phyloP scores from a whole-genome alignment of 2,888 invertebrate genomes.

The Girardia tigrina region DNA sequence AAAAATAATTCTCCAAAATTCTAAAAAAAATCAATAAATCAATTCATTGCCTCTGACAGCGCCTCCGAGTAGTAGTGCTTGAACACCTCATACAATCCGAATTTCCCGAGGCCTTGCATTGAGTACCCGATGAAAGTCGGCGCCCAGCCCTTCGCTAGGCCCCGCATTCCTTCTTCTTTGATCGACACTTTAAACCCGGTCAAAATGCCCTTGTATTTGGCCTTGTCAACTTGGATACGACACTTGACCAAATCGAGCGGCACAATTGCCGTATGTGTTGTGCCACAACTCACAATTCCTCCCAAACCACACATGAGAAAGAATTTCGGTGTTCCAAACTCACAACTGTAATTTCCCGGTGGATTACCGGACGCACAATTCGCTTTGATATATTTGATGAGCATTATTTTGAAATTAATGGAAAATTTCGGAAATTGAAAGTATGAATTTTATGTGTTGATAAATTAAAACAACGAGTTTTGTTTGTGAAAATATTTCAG shows the following conservation, averaged over 20 bases:
- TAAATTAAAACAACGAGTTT: not conserved
- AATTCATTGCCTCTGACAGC: slow-evolving; percentile 62
- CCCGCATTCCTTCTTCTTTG: slow-evolving; percentile 59
- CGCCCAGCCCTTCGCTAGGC: slow-evolving; percentile 80
- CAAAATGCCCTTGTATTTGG: slow-evolving; percentile 72
- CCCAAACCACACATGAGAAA: slow-evolving; percentile 82
- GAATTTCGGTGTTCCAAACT: slow-evolving; percentile 76
- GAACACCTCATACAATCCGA: slow-evolving; percentile 91
- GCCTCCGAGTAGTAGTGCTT: slow-evolving; percentile 70
- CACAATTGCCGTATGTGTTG: slow-evolving; percentile 71
- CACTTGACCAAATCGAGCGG: slow-evolving; percentile 64
- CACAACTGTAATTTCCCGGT: slow-evolving; percentile 52
- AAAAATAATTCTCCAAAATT: no score
- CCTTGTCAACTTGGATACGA: slow-evolving; percentile 60
- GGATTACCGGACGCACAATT: slow-evolving; percentile 29
- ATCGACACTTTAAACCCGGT: slow-evolving; percentile 67
- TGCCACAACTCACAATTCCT: slow-evolving; percentile 69
- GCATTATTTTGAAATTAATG: not conserved
- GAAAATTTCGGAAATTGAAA: not conserved
- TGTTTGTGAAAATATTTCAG: no score
- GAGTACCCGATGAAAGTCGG: slow-evolving; percentile 93
- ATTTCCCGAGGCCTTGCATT: slow-evolving; percentile 76
- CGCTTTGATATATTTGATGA: slow-evolving; percentile 39
- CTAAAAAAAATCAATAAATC: no score
- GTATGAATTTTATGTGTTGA: slow-evolving; percentile 3